These are phyloP conservation scores for Lepidurus apus DNA, from an alignment of 1,140 invertebrate genomes.

Conservation along the genomic window DNA sequence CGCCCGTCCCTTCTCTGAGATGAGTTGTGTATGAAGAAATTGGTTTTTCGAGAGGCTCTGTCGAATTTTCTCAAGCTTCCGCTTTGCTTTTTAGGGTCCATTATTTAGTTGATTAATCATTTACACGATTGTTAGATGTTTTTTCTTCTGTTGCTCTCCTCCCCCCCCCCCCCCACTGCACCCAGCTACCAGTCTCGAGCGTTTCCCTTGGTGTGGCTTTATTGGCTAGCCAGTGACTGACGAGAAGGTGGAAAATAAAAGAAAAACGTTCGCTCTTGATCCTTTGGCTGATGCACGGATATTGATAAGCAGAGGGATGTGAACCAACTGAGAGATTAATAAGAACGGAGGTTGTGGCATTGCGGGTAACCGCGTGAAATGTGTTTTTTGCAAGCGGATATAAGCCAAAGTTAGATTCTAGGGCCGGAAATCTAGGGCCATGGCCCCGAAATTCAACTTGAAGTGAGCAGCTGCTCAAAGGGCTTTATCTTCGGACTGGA, in stretches of 20 bases:
- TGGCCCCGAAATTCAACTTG: not conserved
- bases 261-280: conserved; percentile 11
- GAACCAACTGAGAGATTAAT: not conserved
- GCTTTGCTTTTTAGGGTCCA: not conserved
- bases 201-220: not conserved
- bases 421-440: not conserved
- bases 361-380: not conserved
- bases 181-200: not conserved
- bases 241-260: not conserved
- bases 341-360: not conserved
- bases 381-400: not conserved
- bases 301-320: conserved; percentile 8
- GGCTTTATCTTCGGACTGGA: not conserved
- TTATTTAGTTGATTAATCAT: no score
- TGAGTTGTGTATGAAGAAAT: not conserved
- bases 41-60: not conserved
- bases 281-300: not conserved
- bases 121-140: no score
- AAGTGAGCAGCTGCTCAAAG: not conserved
- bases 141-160: no score
- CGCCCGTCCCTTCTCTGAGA: not conserved
- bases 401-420: not conserved
- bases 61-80: not conserved
- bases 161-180: no score
- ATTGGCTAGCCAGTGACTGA: not conserved